Evolutionary conservation across 2,113 vertebrate species (phyloP).

Genomic region (Jaculus jaculus): DNA sequence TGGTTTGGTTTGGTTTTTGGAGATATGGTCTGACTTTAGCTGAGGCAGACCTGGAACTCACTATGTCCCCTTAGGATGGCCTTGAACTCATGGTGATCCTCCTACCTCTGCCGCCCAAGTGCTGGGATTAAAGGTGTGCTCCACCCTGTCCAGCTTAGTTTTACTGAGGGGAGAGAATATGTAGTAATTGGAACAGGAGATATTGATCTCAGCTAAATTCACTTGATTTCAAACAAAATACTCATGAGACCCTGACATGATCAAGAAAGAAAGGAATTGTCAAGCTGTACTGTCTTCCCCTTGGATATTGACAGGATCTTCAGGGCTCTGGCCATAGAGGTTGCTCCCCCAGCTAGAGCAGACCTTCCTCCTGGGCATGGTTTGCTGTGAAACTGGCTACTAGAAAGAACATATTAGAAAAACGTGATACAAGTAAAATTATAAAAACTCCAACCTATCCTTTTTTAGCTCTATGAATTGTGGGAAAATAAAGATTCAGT

Average conservation of each 20-base stretch:
- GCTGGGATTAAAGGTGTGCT: too few relatives aligned
- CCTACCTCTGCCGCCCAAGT: too few relatives aligned
- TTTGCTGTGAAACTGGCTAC: background rate
- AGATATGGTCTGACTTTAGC: too few relatives aligned
- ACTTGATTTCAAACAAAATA: slow-evolving; percentile 38
- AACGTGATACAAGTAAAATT: background rate
- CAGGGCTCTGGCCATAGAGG: background rate
- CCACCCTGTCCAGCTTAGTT: too few relatives aligned
- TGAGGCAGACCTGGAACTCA: too few relatives aligned
- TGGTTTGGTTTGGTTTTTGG: too few relatives aligned
- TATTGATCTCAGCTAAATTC: background rate
- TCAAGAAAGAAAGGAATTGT: background rate
- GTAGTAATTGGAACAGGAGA: background rate
- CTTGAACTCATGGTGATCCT: too few relatives aligned
- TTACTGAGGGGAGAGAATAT: background rate
- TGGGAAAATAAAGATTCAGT: background rate
- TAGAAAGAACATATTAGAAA: background rate
- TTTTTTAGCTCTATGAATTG: background rate
- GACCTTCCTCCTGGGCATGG: background rate
- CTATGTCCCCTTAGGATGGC: too few relatives aligned
- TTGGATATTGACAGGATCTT: background rate
- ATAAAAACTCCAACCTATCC: background rate
- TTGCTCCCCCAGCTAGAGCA: background rate
- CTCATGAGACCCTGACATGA: background rate
- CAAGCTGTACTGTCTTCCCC: background rate